Conservation (phyloP, 2,888 invertebrate species). For the Pammene fasciana region DNA sequence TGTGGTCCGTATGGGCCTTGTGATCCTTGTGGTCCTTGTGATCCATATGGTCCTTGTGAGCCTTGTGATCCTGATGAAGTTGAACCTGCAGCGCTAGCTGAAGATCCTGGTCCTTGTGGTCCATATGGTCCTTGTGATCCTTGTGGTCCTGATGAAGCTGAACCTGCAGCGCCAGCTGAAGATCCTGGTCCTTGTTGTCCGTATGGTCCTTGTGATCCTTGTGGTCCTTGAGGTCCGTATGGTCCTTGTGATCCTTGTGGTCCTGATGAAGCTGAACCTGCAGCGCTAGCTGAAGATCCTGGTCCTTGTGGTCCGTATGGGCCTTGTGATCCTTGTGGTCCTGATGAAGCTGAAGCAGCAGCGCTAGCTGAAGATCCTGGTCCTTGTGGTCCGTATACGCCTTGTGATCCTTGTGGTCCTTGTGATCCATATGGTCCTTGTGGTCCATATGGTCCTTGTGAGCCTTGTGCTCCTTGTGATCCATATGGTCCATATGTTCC, state of each 20-base stretch:
- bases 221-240: conserved; percentile 27
- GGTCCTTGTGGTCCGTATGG: conserved; percentile 34
- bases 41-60: conserved; percentile 1
- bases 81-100: too few relatives aligned
- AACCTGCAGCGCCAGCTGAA: conserved; percentile 4
- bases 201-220: conserved; percentile 15
- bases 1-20: not conserved
- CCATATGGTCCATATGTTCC: conserved; percentile 5
- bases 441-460: conserved; percentile 33
- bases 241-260: conserved; percentile 6
- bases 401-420: not conserved
- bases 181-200: conserved; percentile 9
- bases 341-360: conserved; percentile 22
- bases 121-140: conserved; percentile 10
- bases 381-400: conserved; percentile 29
- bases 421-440: conserved; percentile 3
- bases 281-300: too few relatives aligned
- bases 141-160: conserved; percentile 9
- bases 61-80: conserved; percentile 4
- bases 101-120: not conserved
- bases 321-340: conserved; percentile 7
- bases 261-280: too few relatives aligned
- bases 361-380: conserved; percentile 36
- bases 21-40: conserved; percentile 19
- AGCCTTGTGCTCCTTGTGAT: not conserved